Evolutionary conservation across 2,113 vertebrate species (phyloP).

Genomic region (Megaptera novaeangliae): DNA sequence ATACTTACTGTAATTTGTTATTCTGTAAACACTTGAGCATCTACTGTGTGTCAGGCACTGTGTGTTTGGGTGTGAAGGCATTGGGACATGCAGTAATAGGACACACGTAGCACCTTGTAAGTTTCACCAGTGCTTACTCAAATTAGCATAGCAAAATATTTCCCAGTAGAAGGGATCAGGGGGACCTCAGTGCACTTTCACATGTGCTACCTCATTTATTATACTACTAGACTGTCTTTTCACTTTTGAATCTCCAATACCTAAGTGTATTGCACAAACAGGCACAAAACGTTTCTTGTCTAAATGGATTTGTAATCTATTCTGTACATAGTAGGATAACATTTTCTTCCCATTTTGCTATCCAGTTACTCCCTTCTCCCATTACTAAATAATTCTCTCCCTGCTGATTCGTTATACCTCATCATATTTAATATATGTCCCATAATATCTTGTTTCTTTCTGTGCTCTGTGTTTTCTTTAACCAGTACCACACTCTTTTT

Average conservation of each 20-base stretch:
- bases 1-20: background rate
- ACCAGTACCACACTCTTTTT: background rate
- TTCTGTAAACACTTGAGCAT: background rate
- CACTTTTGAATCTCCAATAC: background rate
- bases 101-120: background rate
- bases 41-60: background rate
- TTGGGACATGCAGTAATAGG: background rate
- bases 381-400: background rate
- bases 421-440: background rate
- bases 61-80: background rate
- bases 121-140: background rate
- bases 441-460: background rate
- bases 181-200: rapidly evolving
- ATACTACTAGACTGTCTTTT: background rate
- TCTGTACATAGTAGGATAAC: background rate
- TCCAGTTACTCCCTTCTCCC: background rate
- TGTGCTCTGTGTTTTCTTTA: background rate
- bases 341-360: background rate
- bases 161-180: background rate
- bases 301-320: background rate
- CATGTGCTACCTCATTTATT: background rate
- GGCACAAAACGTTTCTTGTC: background rate
- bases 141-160: no score
- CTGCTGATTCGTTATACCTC: background rate
- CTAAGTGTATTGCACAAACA: background rate